Conservation (phyloP, 2,113 vertebrate genomes). For the Oreochromis spilurus region DNA sequence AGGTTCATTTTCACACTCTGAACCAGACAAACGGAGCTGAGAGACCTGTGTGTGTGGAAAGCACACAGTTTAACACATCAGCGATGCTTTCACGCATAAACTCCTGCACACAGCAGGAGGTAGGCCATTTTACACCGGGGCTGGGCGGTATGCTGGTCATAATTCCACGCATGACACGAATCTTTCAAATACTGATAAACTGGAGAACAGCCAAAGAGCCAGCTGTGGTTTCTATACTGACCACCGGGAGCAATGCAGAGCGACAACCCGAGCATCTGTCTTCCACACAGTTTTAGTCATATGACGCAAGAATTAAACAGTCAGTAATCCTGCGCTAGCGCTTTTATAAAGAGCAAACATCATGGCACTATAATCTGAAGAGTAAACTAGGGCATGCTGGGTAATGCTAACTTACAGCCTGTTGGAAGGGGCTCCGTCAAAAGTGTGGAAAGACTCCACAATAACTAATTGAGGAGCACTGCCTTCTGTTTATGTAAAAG, state of each 20-base stretch:
- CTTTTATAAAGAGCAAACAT: neutral
- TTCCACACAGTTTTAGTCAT: neutral
- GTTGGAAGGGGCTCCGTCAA: rapidly evolving
- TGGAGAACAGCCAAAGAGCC: neutral
- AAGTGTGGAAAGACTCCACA: neutral
- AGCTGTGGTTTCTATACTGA: neutral
- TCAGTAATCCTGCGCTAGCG: neutral
- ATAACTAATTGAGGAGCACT: neutral
- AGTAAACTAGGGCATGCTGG: neutral
- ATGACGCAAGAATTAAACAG: neutral
- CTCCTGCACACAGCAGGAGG: neutral
- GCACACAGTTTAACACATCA: neutral
- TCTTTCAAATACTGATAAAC: neutral
- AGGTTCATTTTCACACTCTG: neutral
- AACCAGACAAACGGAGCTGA: neutral
- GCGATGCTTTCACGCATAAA: neutral
- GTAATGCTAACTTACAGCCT: neutral
- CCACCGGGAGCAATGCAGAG: neutral
- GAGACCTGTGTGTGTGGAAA: neutral
- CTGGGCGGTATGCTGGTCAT: neutral
- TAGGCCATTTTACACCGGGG: neutral
- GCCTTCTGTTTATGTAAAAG: neutral
- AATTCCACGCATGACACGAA: rapidly evolving
- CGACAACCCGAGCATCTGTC: neutral
- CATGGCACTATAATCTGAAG: neutral